These are phyloP conservation scores for Hipposideros larvatus DNA, from an alignment of 2,797 vertebrate species.

Conservation along the genomic window DNA sequence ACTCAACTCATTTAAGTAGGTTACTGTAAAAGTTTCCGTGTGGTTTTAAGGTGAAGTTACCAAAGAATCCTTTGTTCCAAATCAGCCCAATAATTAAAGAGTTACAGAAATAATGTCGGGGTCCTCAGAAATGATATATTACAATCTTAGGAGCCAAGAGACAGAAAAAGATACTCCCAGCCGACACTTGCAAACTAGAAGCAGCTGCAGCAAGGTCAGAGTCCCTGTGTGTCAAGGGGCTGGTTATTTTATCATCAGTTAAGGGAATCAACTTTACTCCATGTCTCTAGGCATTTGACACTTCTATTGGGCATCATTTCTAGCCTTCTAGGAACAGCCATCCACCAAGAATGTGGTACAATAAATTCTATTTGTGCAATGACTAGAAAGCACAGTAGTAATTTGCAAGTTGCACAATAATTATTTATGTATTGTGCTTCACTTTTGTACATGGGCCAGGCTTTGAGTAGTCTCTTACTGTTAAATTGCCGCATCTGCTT, in stretches of 20 bases:
- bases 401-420: slow-evolving; percentile 61
- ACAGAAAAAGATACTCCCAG: slow-evolving; percentile 56
- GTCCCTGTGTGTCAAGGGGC: not conserved
- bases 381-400: slow-evolving; percentile 43
- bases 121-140: slow-evolving; percentile 60
- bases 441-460: slow-evolving; percentile 27
- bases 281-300: slow-evolving; percentile 55
- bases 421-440: slow-evolving; percentile 65
- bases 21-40: slow-evolving; percentile 34
- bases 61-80: slow-evolving; percentile 50
- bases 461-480: slow-evolving; percentile 4
- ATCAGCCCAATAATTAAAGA: slow-evolving; percentile 21
- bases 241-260: slow-evolving; percentile 48
- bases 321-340: slow-evolving; percentile 73
- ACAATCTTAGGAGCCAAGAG: slow-evolving; percentile 53
- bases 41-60: slow-evolving; percentile 38
- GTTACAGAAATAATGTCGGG: slow-evolving; percentile 31
- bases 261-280: slow-evolving; percentile 13
- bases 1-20: not conserved
- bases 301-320: slow-evolving; percentile 33
- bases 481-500: slow-evolving; percentile 35
- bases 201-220: slow-evolving; percentile 65
- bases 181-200: slow-evolving; percentile 60
- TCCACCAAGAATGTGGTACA: slow-evolving; percentile 21
- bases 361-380: slow-evolving; percentile 64